Evolutionary conservation across 2,797 vertebrate genomes (phyloP).

Genomic region (Pipistrellus pygmaeus): DNA sequence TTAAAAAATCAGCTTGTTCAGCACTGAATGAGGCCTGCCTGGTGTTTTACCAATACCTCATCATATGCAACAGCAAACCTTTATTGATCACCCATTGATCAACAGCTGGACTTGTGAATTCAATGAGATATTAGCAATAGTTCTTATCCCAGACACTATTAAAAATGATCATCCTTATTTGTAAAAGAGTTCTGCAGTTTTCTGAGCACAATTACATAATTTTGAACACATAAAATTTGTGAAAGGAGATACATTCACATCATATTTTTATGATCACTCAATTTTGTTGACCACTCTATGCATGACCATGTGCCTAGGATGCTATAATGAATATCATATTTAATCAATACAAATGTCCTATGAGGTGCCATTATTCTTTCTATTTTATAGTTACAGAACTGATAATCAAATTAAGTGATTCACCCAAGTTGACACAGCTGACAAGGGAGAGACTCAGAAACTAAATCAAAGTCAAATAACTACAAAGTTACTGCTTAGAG

Average conservation of each 20-base stretch:
- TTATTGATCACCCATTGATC: slow-evolving; percentile 52
- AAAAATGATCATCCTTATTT: background rate
- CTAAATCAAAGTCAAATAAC: background rate
- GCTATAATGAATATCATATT: background rate
- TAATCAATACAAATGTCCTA: background rate
- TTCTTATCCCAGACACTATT: background rate
- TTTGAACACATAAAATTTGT: background rate
- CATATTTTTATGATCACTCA: background rate
- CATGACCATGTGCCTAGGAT: background rate
- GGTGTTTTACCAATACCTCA: background rate
- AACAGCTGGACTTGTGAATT: slow-evolving; percentile 1
- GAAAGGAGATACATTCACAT: background rate
- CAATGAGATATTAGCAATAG: slow-evolving; percentile 31
- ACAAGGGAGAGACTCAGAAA: background rate
- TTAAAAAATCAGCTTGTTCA: slow-evolving; percentile 9
- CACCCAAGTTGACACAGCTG: background rate
- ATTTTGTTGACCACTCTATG: background rate
- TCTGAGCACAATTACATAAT: background rate
- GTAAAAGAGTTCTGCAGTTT: slow-evolving; percentile 4
- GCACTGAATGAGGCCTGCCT: background rate
- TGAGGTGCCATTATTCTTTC: background rate
- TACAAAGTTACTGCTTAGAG: background rate
- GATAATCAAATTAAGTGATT: background rate
- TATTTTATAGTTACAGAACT: slow-evolving; percentile 37
- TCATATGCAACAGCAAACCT: background rate